phyloP scores from a whole-genome alignment of 1,140 invertebrate species.

The Elymnias hypermnestra region DNA sequence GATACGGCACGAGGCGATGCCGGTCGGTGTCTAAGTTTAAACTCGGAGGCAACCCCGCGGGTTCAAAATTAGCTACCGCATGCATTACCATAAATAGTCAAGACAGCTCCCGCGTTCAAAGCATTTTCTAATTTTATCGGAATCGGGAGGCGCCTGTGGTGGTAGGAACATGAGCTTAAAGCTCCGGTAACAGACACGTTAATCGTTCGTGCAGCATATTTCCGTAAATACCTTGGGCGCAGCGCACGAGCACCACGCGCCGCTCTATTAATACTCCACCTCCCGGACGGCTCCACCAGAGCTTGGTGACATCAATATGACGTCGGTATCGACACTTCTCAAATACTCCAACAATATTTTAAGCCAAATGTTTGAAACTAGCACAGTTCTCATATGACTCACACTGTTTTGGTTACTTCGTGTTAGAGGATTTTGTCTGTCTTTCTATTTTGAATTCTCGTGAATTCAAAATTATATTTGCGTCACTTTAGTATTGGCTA shows the following conservation, averaged over 20 bases:
- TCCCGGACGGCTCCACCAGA: conserved; percentile 44
- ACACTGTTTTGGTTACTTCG: not conserved
- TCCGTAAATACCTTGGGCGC: too few species aligned
- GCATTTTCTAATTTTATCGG: conserved; percentile 64
- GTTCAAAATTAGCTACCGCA: conserved; percentile 43
- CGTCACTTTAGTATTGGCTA: too few species aligned
- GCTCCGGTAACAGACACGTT: conserved; percentile 17
- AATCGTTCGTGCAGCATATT: too few species aligned
- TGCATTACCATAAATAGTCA: conserved; percentile 72
- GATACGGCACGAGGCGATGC: not conserved
- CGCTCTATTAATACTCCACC: conserved; percentile 53
- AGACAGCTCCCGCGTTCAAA: conserved; percentile 53
- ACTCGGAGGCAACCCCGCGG: conserved; percentile 46
- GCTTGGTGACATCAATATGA: too few species aligned
- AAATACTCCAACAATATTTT: conserved; percentile 5
- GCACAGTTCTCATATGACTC: not conserved
- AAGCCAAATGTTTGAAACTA: not conserved
- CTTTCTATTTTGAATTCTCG: too few species aligned
- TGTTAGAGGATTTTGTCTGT: too few species aligned
- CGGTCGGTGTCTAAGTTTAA: conserved; percentile 25
- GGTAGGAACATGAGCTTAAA: conserved; percentile 33
- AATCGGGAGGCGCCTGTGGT: conserved; percentile 29
- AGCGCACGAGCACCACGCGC: conserved; percentile 17
- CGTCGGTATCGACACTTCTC: too few species aligned
- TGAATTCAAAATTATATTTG: too few species aligned